Conservation (phyloP, 2,113 vertebrate species). For the Sturnus vulgaris region DNA sequence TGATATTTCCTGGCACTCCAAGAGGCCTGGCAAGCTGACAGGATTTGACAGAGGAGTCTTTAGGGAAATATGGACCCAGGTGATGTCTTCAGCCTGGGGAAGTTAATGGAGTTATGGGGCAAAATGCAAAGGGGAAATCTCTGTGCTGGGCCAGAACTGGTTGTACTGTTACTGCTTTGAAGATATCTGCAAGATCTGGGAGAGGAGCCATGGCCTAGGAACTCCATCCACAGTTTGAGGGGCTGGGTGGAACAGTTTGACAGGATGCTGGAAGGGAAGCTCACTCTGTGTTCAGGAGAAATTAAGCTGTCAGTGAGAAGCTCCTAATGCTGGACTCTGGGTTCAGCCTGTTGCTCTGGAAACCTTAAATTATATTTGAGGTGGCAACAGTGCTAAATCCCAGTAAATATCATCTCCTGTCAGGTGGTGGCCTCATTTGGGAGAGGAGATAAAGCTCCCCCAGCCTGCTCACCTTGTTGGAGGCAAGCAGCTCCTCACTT, state of each 20-base stretch:
- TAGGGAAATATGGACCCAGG: neutral
- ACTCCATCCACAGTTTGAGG: neutral
- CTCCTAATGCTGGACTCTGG: fast-evolving
- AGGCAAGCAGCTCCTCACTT: neutral
- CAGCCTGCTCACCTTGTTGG: neutral
- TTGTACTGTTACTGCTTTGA: neutral
- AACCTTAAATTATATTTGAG: neutral
- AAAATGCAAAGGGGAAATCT: neutral
- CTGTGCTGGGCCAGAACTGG: neutral
- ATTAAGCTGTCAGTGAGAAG: neutral
- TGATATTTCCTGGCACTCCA: neutral
- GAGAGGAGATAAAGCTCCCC: neutral
- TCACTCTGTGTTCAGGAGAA: too few relatives aligned
- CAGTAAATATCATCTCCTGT: neutral
- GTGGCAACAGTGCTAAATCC: neutral
- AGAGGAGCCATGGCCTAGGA: neutral
- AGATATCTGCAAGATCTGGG: neutral
- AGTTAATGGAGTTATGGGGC: neutral
- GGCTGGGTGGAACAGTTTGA: neutral
- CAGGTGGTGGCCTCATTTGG: neutral
- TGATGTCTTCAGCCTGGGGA: neutral
- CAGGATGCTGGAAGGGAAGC: neutral
- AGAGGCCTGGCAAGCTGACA: neutral
- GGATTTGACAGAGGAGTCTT: neutral
- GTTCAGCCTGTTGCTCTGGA: neutral